phyloP scores from a whole-genome alignment of 1,140 invertebrate species.

The Palaemon carinicauda region DNA sequence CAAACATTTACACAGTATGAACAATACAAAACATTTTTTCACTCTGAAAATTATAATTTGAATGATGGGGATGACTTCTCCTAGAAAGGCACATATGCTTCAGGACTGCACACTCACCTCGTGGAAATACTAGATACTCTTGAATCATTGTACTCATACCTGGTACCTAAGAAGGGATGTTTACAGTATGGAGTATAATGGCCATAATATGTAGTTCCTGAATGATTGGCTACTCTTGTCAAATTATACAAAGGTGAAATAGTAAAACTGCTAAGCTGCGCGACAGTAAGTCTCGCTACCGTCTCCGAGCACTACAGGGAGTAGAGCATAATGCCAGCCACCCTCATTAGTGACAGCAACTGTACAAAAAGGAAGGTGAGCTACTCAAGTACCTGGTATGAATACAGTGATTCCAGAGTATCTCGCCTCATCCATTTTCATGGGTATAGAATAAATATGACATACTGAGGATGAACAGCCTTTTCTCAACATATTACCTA shows the following conservation, averaged over 20 bases:
- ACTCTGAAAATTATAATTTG: slow-evolving; percentile 26
- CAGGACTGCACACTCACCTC: slow-evolving; percentile 76
- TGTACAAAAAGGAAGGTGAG: too few relatives aligned
- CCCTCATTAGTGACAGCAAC: too few relatives aligned
- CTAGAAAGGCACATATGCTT: slow-evolving; percentile 94
- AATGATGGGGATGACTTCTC: slow-evolving; percentile 70
- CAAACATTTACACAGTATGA: background rate
- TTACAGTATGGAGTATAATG: slow-evolving; percentile 95
- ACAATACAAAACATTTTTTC: background rate
- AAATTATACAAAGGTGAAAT: slow-evolving; percentile 76
- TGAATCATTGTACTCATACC: slow-evolving; percentile 94
- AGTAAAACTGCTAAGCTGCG: too few relatives aligned
- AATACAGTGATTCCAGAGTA: too few relatives aligned
- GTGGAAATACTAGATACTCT: slow-evolving; percentile 71
- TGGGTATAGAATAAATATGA: too few relatives aligned
- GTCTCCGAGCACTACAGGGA: too few relatives aligned
- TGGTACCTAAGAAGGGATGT: slow-evolving; percentile 84
- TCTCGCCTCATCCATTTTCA: too few relatives aligned
- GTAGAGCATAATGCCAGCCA: too few relatives aligned
- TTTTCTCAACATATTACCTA: too few relatives aligned
- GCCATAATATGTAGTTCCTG: slow-evolving; percentile 89
- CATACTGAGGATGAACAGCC: too few relatives aligned
- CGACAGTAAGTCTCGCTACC: too few relatives aligned
- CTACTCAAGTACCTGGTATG: too few relatives aligned
- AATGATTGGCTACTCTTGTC: slow-evolving; percentile 92